Percentiles rank a stretch among this genome's conserved stretches.
Conservation (phyloP, 2,797 vertebrate species). For the Staurois parvus region DNA sequence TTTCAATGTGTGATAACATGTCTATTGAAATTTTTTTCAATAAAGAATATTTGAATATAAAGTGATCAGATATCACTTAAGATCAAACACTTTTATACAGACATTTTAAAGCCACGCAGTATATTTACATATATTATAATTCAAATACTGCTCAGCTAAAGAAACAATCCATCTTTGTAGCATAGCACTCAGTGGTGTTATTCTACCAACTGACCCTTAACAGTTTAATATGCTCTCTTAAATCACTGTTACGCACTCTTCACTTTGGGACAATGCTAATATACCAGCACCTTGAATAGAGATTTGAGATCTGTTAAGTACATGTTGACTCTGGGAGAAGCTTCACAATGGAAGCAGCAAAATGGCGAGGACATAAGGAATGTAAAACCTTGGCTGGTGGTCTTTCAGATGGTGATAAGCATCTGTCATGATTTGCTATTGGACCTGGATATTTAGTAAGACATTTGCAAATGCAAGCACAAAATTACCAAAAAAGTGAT, state of each 20-base stretch:
- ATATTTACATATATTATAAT: background rate
- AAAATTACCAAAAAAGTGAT: slow-evolving; percentile 64
- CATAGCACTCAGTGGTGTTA: slow-evolving; percentile 42
- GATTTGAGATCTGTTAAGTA: slow-evolving; percentile 65
- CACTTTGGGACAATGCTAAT: slow-evolving; percentile 61
- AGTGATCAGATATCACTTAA: background rate
- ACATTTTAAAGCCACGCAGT: background rate
- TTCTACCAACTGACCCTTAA: slow-evolving; percentile 58
- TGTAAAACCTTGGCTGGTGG: slow-evolving; percentile 62
- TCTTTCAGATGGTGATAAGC: slow-evolving; percentile 64
- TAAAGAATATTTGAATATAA: no score
- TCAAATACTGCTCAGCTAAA: background rate
- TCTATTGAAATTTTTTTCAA: no score
- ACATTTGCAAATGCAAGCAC: slow-evolving; percentile 67
- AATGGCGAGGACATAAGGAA: slow-evolving; percentile 60
- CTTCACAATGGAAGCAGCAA: slow-evolving; percentile 57
- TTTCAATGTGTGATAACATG: no score
- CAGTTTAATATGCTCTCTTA: slow-evolving; percentile 56
- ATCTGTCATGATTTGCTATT: slow-evolving; percentile 64
- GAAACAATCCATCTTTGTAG: slow-evolving; percentile 33
- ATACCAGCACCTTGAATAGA: slow-evolving; percentile 52
- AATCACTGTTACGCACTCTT: slow-evolving; percentile 55
- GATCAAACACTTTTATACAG: background rate
- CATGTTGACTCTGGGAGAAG: slow-evolving; percentile 54
- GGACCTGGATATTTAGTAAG: slow-evolving; percentile 61